Conservation (phyloP, 1,140 invertebrate species). For the Thaumatotibia leucotreta region DNA sequence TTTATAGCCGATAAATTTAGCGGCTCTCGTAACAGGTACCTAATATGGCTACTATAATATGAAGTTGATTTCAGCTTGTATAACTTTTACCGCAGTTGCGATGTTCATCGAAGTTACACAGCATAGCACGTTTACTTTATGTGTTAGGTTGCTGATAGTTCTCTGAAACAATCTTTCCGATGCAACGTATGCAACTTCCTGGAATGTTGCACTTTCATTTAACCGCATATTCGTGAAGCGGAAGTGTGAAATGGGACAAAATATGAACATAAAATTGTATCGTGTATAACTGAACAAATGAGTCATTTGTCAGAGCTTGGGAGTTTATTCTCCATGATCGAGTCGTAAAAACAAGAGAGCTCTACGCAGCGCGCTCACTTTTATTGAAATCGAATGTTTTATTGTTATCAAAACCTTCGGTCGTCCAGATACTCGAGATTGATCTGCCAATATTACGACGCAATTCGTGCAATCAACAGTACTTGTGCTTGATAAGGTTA, state of each 20-base stretch:
- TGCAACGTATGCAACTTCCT: not conserved
- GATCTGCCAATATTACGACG: no score
- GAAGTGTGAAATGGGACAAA: constrained; percentile 58
- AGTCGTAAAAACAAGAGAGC: constrained; percentile 42
- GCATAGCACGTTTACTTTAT: not conserved
- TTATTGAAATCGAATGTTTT: constrained; percentile 46
- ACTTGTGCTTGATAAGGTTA: no score
- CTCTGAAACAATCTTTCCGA: not conserved
- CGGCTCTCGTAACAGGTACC: constrained; percentile 14
- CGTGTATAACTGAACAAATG: constrained; percentile 58
- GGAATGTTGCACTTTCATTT: not conserved
- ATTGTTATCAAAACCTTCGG: not conserved
- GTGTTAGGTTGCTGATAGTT: not conserved
- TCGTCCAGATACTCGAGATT: not conserved
- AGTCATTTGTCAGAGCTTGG: constrained; percentile 55
- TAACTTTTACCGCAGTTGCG: not conserved
- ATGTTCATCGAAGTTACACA: not conserved
- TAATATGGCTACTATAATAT: not conserved
- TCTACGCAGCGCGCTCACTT: constrained; percentile 28
- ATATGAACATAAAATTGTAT: constrained; percentile 60
- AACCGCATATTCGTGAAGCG: constrained; percentile 12
- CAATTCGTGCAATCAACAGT: no score
- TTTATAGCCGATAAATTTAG: not conserved
- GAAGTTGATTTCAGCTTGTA: not conserved
- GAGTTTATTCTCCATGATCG: constrained; percentile 46